These are phyloP conservation scores for Elymnias hypermnestra DNA, from an alignment of 1,140 invertebrate genomes.

Conservation along the genomic window DNA sequence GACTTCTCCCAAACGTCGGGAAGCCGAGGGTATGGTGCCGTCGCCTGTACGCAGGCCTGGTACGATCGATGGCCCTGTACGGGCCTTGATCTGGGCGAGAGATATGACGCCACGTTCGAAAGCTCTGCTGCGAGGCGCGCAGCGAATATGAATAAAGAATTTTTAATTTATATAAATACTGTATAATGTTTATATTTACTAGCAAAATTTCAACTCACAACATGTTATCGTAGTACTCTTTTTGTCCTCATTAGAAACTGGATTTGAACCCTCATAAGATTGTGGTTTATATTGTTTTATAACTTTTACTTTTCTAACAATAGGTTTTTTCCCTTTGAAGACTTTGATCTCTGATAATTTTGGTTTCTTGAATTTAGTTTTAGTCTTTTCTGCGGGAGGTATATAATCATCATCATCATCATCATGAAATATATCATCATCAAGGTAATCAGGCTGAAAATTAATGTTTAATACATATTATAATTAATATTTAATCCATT, in stretches of 20 bases:
- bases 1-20: too few relatives aligned
- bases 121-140: too few relatives aligned
- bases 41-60: too few relatives aligned
- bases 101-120: too few relatives aligned
- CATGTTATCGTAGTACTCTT: conserved; percentile 58
- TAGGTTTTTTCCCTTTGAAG: conserved; percentile 44
- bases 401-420: conserved; percentile 66
- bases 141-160: too few relatives aligned
- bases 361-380: conserved; percentile 63
- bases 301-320: conserved; percentile 55
- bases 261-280: conserved; percentile 18
- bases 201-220: too few relatives aligned
- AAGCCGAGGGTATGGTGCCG: too few relatives aligned
- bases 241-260: conserved; percentile 23
- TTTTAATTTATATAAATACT: too few relatives aligned
- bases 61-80: too few relatives aligned
- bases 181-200: too few relatives aligned
- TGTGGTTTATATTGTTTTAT: conserved; percentile 41
- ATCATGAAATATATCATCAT: conserved; percentile 57
- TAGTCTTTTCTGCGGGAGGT: conserved; percentile 45
- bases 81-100: too few relatives aligned
- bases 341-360: conserved; percentile 49
- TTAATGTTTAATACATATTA: conserved; percentile 1
- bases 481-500: too few relatives aligned
- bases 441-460: conserved; percentile 56